Percentiles rank a stretch among this genome's conserved stretches.
Conservation (phyloP, 1,140 invertebrate species). For the Plodia interpunctella region DNA sequence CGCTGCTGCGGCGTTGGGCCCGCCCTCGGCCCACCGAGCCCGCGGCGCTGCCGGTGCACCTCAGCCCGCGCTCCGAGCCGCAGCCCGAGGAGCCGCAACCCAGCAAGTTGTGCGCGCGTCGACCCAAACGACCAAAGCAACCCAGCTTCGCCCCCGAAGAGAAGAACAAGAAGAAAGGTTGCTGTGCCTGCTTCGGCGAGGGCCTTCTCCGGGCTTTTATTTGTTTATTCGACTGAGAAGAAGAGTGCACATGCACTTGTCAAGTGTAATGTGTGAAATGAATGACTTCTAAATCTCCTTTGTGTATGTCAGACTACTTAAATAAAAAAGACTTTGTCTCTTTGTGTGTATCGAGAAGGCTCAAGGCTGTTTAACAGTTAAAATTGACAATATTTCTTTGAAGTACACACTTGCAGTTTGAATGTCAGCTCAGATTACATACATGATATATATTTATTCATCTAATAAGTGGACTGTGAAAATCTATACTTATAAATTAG, state of each 20-base stretch:
- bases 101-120: slow-evolving; percentile 55
- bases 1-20: slow-evolving; percentile 57
- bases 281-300: neutral
- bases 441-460: no score
- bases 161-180: slow-evolving; percentile 49
- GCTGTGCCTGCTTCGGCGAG: slow-evolving; percentile 67
- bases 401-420: neutral
- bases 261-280: neutral
- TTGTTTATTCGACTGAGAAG: slow-evolving; percentile 68
- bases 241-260: neutral
- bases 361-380: neutral
- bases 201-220: slow-evolving; percentile 66
- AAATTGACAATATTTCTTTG: neutral
- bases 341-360: neutral
- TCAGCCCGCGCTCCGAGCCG: slow-evolving; percentile 58
- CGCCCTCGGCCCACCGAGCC: slow-evolving; percentile 51
- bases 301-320: neutral
- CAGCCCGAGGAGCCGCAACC: slow-evolving; percentile 48
- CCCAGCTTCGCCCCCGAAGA: slow-evolving; percentile 62
- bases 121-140: slow-evolving; percentile 57
- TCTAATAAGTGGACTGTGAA: no score
- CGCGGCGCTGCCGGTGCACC: slow-evolving; percentile 54
- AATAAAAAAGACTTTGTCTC: neutral
- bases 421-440: neutral
- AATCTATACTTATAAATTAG: no score